A percentile compares a stretch with the other conserved stretches of the same genome.
These are phyloP conservation scores for Oenanthe oenanthe DNA, from an alignment of 2,113 vertebrate genomes.

Conservation along the genomic window DNA sequence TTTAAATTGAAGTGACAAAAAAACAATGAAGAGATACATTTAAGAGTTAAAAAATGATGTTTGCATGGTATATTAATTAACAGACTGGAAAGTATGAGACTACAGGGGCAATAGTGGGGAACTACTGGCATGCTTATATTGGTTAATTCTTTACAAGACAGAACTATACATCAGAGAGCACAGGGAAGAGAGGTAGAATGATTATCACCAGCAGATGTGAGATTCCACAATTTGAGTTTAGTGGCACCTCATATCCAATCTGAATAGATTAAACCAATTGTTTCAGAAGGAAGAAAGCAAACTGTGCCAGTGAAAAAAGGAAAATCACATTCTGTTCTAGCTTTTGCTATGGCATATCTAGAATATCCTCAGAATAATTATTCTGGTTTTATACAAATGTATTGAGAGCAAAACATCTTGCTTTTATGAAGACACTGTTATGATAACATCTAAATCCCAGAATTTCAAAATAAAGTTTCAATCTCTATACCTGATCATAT, in stretches of 20 bases:
- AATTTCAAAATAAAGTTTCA: background rate
- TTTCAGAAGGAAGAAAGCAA: background rate
- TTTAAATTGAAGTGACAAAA: background rate
- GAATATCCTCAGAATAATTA: background rate
- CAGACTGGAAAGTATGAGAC: background rate
- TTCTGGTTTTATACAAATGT: background rate
- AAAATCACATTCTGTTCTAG: background rate
- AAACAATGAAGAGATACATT: background rate
- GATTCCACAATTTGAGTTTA: background rate
- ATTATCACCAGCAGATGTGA: background rate
- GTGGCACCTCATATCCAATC: background rate
- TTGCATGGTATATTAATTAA: background rate
- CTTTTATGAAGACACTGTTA: background rate
- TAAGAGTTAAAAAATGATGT: background rate
- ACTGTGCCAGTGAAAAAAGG: background rate
- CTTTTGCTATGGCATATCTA: background rate
- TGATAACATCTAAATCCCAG: background rate
- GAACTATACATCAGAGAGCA: background rate
- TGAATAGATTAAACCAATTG: background rate
- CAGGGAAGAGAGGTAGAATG: background rate
- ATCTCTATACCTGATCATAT: constrained; percentile 79
- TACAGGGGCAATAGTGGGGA: background rate
- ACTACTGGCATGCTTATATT: background rate
- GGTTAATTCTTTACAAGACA: background rate
- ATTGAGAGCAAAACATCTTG: background rate